phyloP scores from a whole-genome alignment of 2,797 vertebrate species.

The Gila robusta region DNA sequence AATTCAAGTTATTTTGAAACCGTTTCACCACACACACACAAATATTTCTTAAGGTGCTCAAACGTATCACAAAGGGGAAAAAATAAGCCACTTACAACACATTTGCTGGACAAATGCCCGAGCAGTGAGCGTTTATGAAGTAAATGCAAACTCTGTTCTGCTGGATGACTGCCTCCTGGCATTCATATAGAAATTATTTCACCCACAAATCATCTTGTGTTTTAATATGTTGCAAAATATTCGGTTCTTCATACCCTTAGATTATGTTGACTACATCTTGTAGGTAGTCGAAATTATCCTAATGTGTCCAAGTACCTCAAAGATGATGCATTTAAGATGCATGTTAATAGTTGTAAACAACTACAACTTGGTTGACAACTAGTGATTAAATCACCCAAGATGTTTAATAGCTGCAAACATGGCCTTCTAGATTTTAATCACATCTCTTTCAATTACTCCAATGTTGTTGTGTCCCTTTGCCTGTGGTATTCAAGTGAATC shows the following conservation, averaged over 20 bases:
- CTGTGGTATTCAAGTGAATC: constrained; percentile 31
- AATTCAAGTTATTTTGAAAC: constrained; percentile 42
- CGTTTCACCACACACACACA: constrained; percentile 14
- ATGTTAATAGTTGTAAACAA: neutral
- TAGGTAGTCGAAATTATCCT: neutral
- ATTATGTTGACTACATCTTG: neutral
- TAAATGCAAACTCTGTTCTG: constrained; percentile 20
- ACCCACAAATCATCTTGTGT: neutral
- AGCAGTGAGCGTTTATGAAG: constrained; percentile 7
- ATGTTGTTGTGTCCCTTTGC: constrained; percentile 22
- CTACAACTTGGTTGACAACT: neutral
- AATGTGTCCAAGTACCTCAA: neutral
- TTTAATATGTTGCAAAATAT: neutral
- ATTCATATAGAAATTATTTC: neutral
- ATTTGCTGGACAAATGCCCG: neutral
- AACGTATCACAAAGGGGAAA: neutral
- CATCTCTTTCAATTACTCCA: constrained; percentile 12
- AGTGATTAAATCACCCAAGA: constrained; percentile 8
- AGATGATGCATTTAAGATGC: neutral
- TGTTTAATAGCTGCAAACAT: constrained; percentile 4
- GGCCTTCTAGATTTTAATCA: neutral
- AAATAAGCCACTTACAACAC: constrained; percentile 14
- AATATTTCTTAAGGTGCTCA: constrained; percentile 17
- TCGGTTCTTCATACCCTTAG: neutral
- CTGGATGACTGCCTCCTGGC: neutral